Evolutionary conservation across 2,888 invertebrate genomes (phyloP).

Genomic region (Brachypalpus laphriformis): DNA sequence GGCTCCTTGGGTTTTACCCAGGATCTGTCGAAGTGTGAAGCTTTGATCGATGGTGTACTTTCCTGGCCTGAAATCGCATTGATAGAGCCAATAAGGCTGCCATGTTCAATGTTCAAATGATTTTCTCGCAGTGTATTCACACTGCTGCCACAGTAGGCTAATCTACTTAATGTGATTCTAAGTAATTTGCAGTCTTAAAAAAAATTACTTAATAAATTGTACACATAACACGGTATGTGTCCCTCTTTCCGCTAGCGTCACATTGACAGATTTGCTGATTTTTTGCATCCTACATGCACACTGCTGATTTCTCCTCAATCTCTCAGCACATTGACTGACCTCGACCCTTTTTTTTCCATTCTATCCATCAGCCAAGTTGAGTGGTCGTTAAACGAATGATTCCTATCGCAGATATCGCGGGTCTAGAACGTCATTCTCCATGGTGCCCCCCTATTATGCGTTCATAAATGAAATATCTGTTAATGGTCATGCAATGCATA

Average conservation of each 20-base stretch:
- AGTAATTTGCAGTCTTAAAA: not conserved
- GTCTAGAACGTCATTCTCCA: constrained; percentile 21
- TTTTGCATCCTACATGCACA: not conserved
- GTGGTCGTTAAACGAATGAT: constrained; percentile 49
- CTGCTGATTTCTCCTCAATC: not conserved
- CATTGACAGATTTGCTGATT: constrained; percentile 10
- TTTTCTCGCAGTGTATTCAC: not conserved
- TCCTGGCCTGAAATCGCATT: too few relatives aligned
- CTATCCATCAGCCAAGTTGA: constrained; percentile 36
- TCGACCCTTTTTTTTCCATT: constrained; percentile 46
- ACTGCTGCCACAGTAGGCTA: not conserved
- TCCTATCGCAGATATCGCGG: constrained; percentile 43
- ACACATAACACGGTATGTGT: not conserved
- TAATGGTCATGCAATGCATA: constrained; percentile 24
- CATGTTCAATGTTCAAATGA: too few relatives aligned
- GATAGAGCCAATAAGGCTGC: too few relatives aligned
- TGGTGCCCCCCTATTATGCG: constrained; percentile 10
- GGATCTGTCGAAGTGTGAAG: too few relatives aligned
- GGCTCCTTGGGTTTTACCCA: too few relatives aligned
- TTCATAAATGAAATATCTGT: constrained; percentile 19
- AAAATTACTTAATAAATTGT: not conserved
- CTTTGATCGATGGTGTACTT: too few relatives aligned
- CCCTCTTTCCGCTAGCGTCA: not conserved
- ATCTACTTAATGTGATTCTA: constrained; percentile 1
- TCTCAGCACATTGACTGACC: constrained; percentile 26